A percentile compares a stretch with the other conserved stretches of the same genome.
Evolutionary conservation across 2,888 invertebrate species (phyloP).

Genomic region (Tachina grossa): DNA sequence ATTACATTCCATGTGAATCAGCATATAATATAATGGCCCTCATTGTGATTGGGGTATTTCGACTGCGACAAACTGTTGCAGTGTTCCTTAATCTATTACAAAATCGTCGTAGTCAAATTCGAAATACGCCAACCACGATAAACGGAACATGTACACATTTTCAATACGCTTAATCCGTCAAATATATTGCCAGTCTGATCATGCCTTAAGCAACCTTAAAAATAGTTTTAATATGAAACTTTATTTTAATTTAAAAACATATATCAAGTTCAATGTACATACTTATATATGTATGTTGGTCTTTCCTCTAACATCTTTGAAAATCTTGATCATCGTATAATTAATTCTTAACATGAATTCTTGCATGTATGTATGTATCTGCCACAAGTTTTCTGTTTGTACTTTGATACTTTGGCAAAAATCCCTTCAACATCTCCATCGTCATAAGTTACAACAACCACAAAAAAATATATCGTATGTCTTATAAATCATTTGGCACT

Average conservation of each 20-base stretch:
- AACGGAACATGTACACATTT: not conserved
- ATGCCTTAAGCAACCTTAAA: not conserved
- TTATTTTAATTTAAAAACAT: slow-evolving; percentile 9
- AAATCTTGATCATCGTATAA: slow-evolving; percentile 28
- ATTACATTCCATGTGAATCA: no score
- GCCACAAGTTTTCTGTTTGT: slow-evolving; percentile 35
- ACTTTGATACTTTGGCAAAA: slow-evolving; percentile 19
- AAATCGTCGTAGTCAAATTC: no score
- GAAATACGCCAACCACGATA: no score
- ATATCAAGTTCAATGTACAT: slow-evolving; percentile 28
- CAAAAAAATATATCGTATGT: not conserved
- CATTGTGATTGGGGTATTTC: no score
- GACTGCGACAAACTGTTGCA: no score
- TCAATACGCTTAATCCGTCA: not conserved
- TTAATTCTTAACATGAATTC: slow-evolving; percentile 36
- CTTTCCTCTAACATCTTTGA: slow-evolving; percentile 19
- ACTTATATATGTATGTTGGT: no score
- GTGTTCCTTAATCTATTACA: no score
- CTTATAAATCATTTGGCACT: slow-evolving; percentile 64
- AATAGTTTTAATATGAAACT: not conserved
- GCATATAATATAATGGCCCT: no score
- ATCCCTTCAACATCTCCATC: slow-evolving; percentile 24
- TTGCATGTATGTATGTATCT: not conserved
- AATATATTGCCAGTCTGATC: no score
- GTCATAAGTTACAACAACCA: slow-evolving; percentile 14